Base-by-base conservation (phyloP, 2,113 vertebrate species). In the Phoxinus phoxinus region DNA sequence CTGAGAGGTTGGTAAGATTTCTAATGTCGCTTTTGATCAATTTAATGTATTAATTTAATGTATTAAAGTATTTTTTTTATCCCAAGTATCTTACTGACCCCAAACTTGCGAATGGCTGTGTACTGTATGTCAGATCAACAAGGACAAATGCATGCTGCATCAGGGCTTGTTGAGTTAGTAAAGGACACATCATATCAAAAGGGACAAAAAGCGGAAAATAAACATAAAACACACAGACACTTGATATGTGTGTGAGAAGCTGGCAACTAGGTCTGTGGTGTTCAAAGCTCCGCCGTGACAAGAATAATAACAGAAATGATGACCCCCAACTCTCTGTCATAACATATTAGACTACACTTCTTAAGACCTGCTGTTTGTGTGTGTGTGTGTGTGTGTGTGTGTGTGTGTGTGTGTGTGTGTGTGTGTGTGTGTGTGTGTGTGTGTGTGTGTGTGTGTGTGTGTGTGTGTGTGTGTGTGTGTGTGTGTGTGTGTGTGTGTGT, bases 291-390 rank as follows among this genome's bases (percentile, higher is more conserved):
- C 58, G 27, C 13, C 0, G 10, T 80, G 56, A 63, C 77, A 63
- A 17, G 11, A 80, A 44, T 44, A 80, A 59, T 27, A 81, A 81
- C 9, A 81, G n/a, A 67, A 30, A 67, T 81, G 15, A 81, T 67
- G 44, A 48, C 79, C 58, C 35, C 23, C 44, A 67, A 67, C 61
- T 46, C 56, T 25, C 35, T 63, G 59, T 81, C 79, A 65, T 51
- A 67, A n/a, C 61, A 32, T 30, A 67, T 81, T 67, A 81, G 37
- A 0, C 37, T 67, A 30, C 61, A 21, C 15, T 44, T 65, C 30
- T 41, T 80, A 80, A 46, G 78, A 46, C n/a, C 59, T 65, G 25
- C 61, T 67, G 59, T 32, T 23, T 56, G 9, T 56, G 51, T 19
- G 12, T 32, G 63, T 32, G 27, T 4, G 58, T 37, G 2, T 67